These are phyloP conservation scores for Psephotus haematonotus DNA, from an alignment of 2,113 vertebrate species.

Conservation along the genomic window DNA sequence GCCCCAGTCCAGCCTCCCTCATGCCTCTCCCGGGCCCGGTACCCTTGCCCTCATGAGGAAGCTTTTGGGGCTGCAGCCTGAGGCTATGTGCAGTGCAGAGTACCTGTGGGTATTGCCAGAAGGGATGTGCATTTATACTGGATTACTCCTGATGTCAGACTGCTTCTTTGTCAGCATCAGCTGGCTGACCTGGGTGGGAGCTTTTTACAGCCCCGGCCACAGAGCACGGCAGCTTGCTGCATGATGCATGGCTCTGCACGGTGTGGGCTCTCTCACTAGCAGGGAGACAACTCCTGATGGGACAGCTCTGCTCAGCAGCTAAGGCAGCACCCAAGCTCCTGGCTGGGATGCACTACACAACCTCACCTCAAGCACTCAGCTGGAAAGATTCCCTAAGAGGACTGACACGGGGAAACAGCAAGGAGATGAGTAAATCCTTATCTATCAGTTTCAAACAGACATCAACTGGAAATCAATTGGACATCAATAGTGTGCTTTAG, in stretches of 20 bases:
- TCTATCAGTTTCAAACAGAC: not conserved
- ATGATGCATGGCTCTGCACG: fast-evolving
- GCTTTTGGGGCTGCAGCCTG: not conserved
- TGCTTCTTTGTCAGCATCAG: not conserved
- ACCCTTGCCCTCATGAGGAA: fast-evolving
- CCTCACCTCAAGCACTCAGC: not conserved
- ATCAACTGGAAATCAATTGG: not conserved
- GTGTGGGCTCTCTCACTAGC: not conserved
- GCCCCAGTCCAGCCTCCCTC: not conserved
- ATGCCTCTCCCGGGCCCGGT: fast-evolving
- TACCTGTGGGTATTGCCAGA: not conserved
- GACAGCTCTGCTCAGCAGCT: not conserved
- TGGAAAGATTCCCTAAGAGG: not conserved
- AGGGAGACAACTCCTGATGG: not conserved
- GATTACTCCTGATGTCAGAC: not conserved
- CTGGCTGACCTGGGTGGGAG: not conserved
- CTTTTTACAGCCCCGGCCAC: not conserved
- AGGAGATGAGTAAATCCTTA: not conserved
- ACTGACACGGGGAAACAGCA: not conserved
- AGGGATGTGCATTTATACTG: fast-evolving
- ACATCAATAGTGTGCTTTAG: not conserved
- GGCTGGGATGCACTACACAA: not conserved
- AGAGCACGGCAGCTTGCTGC: not conserved
- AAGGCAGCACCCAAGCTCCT: not conserved
- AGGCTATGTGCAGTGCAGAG: not conserved